Conservation (phyloP, 2,113 vertebrate species). For the Halcyon malimbica region DNA sequence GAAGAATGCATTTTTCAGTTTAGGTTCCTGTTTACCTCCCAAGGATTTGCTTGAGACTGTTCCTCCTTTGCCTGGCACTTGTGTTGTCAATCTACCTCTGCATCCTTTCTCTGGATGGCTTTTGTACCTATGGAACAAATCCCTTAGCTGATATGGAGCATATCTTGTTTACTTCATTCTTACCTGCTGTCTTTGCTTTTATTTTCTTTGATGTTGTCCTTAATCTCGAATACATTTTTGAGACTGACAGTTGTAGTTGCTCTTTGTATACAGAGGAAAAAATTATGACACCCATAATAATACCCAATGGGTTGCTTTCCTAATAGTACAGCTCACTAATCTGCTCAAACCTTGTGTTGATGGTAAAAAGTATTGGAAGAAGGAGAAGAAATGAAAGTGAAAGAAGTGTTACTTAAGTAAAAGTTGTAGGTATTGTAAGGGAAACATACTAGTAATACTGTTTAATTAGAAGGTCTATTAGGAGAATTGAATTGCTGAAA, state of each 20-base stretch:
- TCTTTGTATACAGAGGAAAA: background rate
- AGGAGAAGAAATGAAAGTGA: background rate
- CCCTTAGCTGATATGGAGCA: background rate
- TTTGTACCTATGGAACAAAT: background rate
- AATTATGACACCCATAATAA: background rate
- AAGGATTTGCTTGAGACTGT: background rate
- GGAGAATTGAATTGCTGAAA: conserved; percentile 12
- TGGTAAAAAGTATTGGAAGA: background rate
- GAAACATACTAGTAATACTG: background rate
- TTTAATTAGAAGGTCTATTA: background rate
- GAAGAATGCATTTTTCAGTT: background rate
- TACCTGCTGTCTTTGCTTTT: background rate
- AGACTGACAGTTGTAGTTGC: background rate
- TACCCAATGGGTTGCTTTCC: background rate
- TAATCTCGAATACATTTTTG: background rate
- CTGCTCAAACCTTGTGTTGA: background rate
- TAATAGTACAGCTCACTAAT: background rate
- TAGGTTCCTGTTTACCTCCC: background rate
- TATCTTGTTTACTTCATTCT: background rate
- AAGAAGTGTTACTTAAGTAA: background rate
- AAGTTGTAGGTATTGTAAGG: background rate
- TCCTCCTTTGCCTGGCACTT: background rate
- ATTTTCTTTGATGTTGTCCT: background rate
- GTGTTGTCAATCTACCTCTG: background rate
- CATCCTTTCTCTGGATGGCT: background rate